Percentiles rank a stretch among this genome's conserved stretches.
Evolutionary conservation across 2,888 invertebrate genomes (phyloP).

Genomic region (Pristionchus exspectatus): DNA sequence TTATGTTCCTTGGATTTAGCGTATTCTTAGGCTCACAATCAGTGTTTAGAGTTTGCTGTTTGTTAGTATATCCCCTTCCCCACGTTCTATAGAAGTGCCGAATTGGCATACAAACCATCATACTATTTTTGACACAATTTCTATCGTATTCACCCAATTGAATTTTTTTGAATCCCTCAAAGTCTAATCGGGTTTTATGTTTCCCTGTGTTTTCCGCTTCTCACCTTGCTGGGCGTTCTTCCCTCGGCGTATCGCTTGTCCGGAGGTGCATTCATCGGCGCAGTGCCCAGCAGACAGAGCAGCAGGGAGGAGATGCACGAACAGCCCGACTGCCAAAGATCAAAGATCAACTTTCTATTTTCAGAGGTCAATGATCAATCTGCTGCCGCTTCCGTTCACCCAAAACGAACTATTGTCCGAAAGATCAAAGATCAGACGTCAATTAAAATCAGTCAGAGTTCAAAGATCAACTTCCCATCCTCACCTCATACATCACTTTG

Average conservation of each 20-base stretch:
- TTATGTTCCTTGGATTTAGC: too few species aligned
- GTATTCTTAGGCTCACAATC: too few species aligned
- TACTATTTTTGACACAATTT: not conserved
- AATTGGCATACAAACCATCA: too few species aligned
- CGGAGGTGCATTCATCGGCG: not conserved
- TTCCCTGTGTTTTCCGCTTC: too few species aligned
- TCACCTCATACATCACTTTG: constrained; percentile 60
- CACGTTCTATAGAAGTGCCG: too few species aligned
- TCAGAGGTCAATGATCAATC: not conserved
- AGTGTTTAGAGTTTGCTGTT: too few species aligned
- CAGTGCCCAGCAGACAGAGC: constrained; percentile 16
- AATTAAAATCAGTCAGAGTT: not conserved
- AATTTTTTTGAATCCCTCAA: too few species aligned
- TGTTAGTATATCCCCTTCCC: too few species aligned
- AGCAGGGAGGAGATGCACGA: not conserved
- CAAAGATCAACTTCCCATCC: not conserved
- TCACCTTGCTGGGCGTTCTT: constrained; percentile 39
- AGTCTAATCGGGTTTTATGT: too few species aligned
- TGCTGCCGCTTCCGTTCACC: too few species aligned
- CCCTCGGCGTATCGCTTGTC: not conserved
- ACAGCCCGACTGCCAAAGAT: constrained; percentile 7
- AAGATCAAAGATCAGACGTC: not conserved
- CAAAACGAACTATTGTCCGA: too few species aligned
- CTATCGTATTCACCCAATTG: too few species aligned
- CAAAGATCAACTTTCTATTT: not conserved